These are phyloP conservation scores for Adelognathus sp. DNA, from an alignment of 2,888 invertebrate genomes.

Conservation along the genomic window DNA sequence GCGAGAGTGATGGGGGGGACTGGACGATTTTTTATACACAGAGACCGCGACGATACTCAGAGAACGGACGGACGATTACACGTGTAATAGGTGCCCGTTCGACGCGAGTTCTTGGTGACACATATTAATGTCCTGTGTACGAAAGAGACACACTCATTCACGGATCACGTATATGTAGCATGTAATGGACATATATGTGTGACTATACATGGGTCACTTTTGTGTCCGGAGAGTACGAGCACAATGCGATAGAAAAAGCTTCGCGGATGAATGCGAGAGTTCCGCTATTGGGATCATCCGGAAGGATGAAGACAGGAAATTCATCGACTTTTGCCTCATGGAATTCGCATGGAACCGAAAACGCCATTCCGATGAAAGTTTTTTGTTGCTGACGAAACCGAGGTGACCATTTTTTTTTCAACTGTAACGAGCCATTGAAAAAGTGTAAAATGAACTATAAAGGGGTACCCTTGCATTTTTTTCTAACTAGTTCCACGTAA, in stretches of 20 bases:
- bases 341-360: background rate
- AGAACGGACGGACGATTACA: constrained; percentile 38
- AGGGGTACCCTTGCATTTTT: too few species aligned
- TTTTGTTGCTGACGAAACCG: background rate
- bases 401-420: too few species aligned
- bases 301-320: constrained; percentile 20
- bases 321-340: background rate
- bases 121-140: constrained; percentile 37
- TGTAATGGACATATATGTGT: background rate
- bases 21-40: background rate
- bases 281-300: background rate
- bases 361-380: background rate
- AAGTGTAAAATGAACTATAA: too few species aligned
- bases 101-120: constrained; percentile 52
- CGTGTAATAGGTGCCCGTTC: constrained; percentile 53
- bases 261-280: constrained; percentile 3
- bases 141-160: background rate
- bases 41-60: background rate
- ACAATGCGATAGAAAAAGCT: background rate
- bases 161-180: background rate
- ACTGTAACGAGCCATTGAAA: too few species aligned
- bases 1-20: background rate
- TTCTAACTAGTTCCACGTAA: too few species aligned
- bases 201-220: background rate
- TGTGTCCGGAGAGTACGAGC: background rate